Percentiles rank a stretch among this genome's conserved stretches.
Conservation (phyloP, 2,113 vertebrate species). For the Notiomystis cincta region DNA sequence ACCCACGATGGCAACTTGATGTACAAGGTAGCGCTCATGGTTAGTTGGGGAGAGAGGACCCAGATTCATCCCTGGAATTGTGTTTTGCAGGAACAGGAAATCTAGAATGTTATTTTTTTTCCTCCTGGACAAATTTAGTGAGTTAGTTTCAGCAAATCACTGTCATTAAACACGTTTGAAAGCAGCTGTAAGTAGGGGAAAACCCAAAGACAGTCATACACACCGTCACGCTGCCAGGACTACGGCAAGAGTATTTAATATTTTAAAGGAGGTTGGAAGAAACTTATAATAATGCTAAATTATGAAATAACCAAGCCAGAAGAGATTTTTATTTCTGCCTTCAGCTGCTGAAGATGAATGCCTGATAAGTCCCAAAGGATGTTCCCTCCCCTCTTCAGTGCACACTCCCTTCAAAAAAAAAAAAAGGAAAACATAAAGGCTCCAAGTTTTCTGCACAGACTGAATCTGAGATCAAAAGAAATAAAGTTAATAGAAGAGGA, state of each 20-base stretch:
- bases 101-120: not conserved
- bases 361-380: not conserved
- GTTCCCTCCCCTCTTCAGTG: not conserved
- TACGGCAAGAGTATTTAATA: not conserved
- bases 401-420: too few relatives aligned
- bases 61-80: not conserved
- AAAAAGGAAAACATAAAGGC: not conserved
- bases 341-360: not conserved
- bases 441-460: not conserved
- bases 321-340: not conserved
- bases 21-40: not conserved
- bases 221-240: not conserved
- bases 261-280: not conserved
- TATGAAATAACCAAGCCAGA: conserved; percentile 2
- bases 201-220: not conserved
- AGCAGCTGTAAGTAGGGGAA: not conserved
- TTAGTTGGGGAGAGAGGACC: not conserved
- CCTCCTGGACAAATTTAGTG: not conserved
- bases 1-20: not conserved
- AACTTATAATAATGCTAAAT: not conserved
- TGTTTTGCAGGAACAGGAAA: not conserved
- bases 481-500: not conserved
- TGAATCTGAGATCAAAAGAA: not conserved
- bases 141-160: not conserved
- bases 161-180: not conserved